Percentiles rank a stretch among this genome's conserved stretches.
Conservation (phyloP, 2,113 vertebrate genomes). For the Urocynchramus pylzowi region DNA sequence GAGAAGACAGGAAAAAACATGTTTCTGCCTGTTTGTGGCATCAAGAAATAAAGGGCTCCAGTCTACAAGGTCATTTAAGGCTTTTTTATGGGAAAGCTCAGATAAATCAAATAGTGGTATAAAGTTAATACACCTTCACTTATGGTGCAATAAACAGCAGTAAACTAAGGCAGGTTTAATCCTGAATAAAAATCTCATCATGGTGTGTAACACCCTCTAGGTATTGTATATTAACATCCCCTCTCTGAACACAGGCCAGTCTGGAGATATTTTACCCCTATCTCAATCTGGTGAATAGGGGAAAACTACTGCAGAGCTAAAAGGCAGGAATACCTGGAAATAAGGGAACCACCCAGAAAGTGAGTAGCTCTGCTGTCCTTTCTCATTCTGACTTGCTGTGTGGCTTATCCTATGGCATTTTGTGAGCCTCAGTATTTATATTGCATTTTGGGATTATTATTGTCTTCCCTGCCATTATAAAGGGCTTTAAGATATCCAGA, state of each 20-base stretch:
- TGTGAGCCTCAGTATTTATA: not conserved
- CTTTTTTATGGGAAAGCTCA: not conserved
- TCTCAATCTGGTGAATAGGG: not conserved
- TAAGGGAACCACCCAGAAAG: not conserved
- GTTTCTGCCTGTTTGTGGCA: not conserved
- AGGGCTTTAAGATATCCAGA: not conserved
- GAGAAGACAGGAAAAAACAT: not conserved
- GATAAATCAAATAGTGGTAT: not conserved
- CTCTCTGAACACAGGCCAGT: not conserved
- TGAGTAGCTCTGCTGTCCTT: not conserved
- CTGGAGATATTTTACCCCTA: not conserved
- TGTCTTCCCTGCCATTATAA: not conserved
- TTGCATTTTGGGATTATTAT: not conserved
- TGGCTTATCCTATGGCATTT: not conserved
- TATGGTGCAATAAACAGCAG: not conserved
- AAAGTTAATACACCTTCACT: not conserved
- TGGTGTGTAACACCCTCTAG: not conserved
- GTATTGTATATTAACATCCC: fast-evolving
- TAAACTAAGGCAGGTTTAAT: not conserved
- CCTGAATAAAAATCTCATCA: not conserved
- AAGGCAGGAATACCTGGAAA: not conserved
- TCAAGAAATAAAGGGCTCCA: not conserved
- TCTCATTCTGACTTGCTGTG: not conserved
- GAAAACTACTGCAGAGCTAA: not conserved
- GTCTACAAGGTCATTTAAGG: not conserved